phyloP scores from a whole-genome alignment of 2,113 vertebrate species.

The Alethe diademata region DNA sequence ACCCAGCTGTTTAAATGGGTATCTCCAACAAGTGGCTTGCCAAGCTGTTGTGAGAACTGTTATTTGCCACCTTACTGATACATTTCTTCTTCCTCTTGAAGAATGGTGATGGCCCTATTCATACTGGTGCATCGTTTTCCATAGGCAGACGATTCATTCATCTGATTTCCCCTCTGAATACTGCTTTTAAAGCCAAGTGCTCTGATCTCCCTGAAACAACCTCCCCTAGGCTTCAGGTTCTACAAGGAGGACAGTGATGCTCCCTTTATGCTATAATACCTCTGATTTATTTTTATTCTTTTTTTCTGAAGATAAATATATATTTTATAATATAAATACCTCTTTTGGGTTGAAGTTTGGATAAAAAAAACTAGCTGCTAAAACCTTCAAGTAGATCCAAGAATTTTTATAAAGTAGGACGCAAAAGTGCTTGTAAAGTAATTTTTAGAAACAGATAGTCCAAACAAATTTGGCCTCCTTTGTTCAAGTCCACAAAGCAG shows the following conservation, averaged over 20 bases:
- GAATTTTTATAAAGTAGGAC: not conserved
- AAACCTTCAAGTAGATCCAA: not conserved
- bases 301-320: not conserved
- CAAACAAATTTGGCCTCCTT: not conserved
- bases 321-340: not conserved
- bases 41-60: not conserved
- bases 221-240: not conserved
- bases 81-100: not conserved
- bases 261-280: not conserved
- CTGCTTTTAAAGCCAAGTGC: not conserved
- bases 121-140: not conserved
- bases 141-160: not conserved
- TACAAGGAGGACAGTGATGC: not conserved
- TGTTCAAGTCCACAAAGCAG: not conserved
- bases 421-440: not conserved
- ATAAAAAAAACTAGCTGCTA: not conserved
- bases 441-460: not conserved
- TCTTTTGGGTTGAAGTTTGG: not conserved
- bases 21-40: not conserved
- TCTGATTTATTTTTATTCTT: not conserved
- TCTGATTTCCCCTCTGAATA: not conserved
- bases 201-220: not conserved
- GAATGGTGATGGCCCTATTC: not conserved
- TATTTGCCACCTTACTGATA: not conserved
- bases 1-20: not conserved